Base-by-base conservation (phyloP, 2,888 invertebrate genomes). In the Parochlus steinenii region DNA sequence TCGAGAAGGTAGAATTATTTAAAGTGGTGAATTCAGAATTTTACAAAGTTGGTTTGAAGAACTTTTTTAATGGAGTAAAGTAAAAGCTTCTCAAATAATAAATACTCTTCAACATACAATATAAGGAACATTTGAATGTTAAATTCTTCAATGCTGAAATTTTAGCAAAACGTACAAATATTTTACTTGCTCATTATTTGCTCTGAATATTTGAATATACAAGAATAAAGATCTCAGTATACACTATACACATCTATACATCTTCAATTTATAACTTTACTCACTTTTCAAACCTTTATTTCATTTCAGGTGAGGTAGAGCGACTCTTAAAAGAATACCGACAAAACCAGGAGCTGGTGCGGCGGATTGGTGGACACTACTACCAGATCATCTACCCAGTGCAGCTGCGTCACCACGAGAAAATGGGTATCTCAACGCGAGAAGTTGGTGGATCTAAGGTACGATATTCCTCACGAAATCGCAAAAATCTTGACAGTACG, bases 361-460 rank as follows among this genome's bases (percentile, higher is more conserved):
- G 79, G 48, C 83, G 83, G 63, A 86, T 89, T 62, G 86, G 86
- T 48, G 76, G 80, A 43, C 80, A 86, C 61, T 86, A 79, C 63
- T 89, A 87, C 65, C 87, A 89, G 65, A 87, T 89, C 62, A 86
- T 89, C 52, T 89, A 87, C 65, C 89, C 89, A 46, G 86, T 87
- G 48, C 89, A 89, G 69, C 67, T 87, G 60, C 75, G 87, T 43
- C 86, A 89, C 63, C 87, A 89, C 73, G 85, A 87, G 66, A 87
- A 87, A 67, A 82, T 89, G 81, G 89, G 87, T 62, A 87, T 89
- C 60, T 87, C 86, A 49, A 89, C 89, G 48, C 70, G 89, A 61
- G 87, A 87, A 69, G 77, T 82, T 63, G 79, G 78, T 66, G 72
- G 75, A 57, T 74, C 77, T 58, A 83, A 83, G 82, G 85, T 85